Evolutionary conservation across 2,888 invertebrate species (phyloP).

Genomic region (Ctena decussata): DNA sequence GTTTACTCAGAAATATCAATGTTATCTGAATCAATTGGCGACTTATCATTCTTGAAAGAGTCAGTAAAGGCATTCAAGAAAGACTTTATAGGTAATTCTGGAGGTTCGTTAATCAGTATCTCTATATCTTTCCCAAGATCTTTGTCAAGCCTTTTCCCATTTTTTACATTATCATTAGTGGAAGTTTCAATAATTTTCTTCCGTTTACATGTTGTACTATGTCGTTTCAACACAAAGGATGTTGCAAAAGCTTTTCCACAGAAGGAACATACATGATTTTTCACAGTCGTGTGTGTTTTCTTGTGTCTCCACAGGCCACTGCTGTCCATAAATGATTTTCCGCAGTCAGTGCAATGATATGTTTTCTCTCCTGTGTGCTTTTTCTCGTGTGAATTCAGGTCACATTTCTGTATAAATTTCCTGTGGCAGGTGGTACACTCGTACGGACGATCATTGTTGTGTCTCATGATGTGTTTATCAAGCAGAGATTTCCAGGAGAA

Average conservation of each 20-base stretch:
- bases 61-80: too few relatives aligned
- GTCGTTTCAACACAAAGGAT: neutral
- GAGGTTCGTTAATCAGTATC: neutral
- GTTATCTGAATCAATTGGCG: too few relatives aligned
- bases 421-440: constrained; percentile 95
- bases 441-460: constrained; percentile 95
- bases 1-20: too few relatives aligned
- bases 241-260: constrained; percentile 12
- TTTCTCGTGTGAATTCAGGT: constrained; percentile 96
- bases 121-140: neutral
- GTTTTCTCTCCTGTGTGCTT: neutral
- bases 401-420: constrained; percentile 94
- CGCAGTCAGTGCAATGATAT: neutral
- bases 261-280: neutral
- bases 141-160: neutral
- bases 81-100: neutral
- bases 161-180: neutral
- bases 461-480: constrained; percentile 97
- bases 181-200: neutral
- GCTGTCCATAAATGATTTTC: neutral
- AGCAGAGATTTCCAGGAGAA: constrained; percentile 98
- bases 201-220: neutral
- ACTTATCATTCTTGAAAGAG: too few relatives aligned
- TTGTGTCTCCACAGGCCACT: neutral
- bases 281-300: neutral